Percentiles rank a stretch among this genome's conserved stretches.
These are phyloP conservation scores for Glossosoma conforme DNA, from an alignment of 1,140 invertebrate species.

Conservation along the genomic window DNA sequence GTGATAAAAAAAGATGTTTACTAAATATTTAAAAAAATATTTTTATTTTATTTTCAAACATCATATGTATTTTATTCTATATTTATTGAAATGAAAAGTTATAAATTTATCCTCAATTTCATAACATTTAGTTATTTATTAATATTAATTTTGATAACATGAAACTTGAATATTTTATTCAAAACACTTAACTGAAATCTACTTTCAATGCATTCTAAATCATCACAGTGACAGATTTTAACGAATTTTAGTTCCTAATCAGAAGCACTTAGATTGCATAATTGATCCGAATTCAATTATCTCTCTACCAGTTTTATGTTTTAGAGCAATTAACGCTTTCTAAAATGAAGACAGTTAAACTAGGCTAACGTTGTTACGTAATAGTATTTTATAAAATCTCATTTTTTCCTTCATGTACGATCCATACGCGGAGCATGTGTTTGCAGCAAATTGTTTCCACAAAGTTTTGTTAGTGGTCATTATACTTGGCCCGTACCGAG, in stretches of 20 bases:
- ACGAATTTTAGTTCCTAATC: slow-evolving; percentile 15
- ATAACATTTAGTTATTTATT: neutral
- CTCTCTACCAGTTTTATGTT: slow-evolving; percentile 10
- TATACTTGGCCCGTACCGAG: too few relatives aligned
- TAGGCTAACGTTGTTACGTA: too few relatives aligned
- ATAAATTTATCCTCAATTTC: too few relatives aligned
- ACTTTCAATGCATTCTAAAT: too few relatives aligned
- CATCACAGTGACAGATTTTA: slow-evolving; percentile 6
- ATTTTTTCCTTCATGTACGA: too few relatives aligned
- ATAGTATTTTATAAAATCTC: too few relatives aligned
- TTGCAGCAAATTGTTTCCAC: too few relatives aligned
- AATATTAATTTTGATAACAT: neutral
- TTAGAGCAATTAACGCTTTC: slow-evolving; percentile 6
- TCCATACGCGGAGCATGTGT: too few relatives aligned
- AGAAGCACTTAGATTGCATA: slow-evolving; percentile 4
- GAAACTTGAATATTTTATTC: neutral
- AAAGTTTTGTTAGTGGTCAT: too few relatives aligned
- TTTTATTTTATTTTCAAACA: neutral
- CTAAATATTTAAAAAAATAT: neutral
- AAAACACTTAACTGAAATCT: slow-evolving; percentile 1
- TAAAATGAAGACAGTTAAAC: too few relatives aligned
- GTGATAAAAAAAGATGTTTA: neutral
- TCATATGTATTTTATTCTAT: too few relatives aligned
- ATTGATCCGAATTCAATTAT: slow-evolving; percentile 22
- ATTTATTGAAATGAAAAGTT: too few relatives aligned